phyloP scores from a whole-genome alignment of 2,888 invertebrate species.

The Epistrophe eligans region DNA sequence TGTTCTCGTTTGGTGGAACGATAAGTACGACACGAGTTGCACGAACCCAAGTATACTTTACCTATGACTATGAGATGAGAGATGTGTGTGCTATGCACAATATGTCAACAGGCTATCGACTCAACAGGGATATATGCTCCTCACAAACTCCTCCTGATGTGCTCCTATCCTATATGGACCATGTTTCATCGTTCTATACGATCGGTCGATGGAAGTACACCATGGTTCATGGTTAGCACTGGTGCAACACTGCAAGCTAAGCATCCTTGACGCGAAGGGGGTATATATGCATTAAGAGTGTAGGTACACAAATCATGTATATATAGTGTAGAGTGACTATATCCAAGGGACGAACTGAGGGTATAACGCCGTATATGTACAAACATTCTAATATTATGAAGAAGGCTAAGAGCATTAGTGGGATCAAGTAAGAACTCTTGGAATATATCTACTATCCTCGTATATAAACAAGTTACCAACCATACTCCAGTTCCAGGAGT shows the following conservation, averaged over 20 bases:
- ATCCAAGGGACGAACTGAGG: not conserved
- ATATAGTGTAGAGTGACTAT: slow-evolving; percentile 10
- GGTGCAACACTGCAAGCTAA: slow-evolving; percentile 41
- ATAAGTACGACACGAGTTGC: slow-evolving; percentile 48
- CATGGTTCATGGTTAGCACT: slow-evolving; percentile 35
- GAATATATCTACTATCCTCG: not conserved
- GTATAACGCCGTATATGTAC: not conserved
- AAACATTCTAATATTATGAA: slow-evolving; percentile 33
- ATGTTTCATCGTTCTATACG: slow-evolving; percentile 33
- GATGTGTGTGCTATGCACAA: slow-evolving; percentile 47
- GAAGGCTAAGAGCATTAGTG: slow-evolving; percentile 58
- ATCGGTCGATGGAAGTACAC: slow-evolving; percentile 21
- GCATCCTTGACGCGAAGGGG: slow-evolving; percentile 54
- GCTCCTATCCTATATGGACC: slow-evolving; percentile 1
- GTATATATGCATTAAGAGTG: slow-evolving; percentile 42
- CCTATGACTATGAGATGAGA: slow-evolving; percentile 45
- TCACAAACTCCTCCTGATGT: slow-evolving; percentile 1
- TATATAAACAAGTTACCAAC: slow-evolving; percentile 7
- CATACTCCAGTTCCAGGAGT: not conserved
- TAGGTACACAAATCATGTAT: slow-evolving; percentile 52
- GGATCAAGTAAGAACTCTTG: slow-evolving; percentile 44
- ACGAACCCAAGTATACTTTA: slow-evolving; percentile 32
- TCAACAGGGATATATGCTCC: slow-evolving; percentile 56
- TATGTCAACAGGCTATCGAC: slow-evolving; percentile 65
- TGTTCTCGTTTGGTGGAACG: slow-evolving; percentile 10